These are phyloP conservation scores for Cydia splendana DNA, from an alignment of 1,140 invertebrate species.

Conservation along the genomic window DNA sequence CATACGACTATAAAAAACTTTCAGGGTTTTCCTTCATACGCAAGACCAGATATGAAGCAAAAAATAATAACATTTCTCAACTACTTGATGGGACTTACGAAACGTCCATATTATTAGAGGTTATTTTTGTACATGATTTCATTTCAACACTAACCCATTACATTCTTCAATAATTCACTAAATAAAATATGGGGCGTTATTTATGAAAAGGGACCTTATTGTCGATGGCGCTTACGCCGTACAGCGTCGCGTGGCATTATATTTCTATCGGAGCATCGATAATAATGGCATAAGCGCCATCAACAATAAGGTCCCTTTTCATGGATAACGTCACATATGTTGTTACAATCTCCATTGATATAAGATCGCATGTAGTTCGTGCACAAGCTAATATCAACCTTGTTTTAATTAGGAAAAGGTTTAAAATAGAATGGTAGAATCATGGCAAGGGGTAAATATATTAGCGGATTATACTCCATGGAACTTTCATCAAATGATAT, in stretches of 20 bases:
- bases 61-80: background rate
- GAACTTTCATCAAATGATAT: background rate
- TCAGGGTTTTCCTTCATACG: too few species aligned
- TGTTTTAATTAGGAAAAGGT: background rate
- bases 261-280: too few species aligned
- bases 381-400: background rate
- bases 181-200: too few species aligned
- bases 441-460: background rate
- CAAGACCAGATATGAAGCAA: background rate
- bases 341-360: background rate
- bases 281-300: too few species aligned
- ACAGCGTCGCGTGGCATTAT: too few species aligned
- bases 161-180: background rate
- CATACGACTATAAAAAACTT: too few species aligned
- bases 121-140: background rate
- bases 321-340: too few species aligned
- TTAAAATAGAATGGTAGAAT: background rate
- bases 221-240: too few species aligned
- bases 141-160: slow-evolving; percentile 1
- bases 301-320: too few species aligned
- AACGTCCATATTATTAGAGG: background rate
- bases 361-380: background rate
- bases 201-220: too few species aligned
- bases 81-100: background rate
- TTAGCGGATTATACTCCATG: background rate